These are phyloP conservation scores for Chionoecetes opilio DNA, from an alignment of 1,140 invertebrate genomes.

Conservation along the genomic window DNA sequence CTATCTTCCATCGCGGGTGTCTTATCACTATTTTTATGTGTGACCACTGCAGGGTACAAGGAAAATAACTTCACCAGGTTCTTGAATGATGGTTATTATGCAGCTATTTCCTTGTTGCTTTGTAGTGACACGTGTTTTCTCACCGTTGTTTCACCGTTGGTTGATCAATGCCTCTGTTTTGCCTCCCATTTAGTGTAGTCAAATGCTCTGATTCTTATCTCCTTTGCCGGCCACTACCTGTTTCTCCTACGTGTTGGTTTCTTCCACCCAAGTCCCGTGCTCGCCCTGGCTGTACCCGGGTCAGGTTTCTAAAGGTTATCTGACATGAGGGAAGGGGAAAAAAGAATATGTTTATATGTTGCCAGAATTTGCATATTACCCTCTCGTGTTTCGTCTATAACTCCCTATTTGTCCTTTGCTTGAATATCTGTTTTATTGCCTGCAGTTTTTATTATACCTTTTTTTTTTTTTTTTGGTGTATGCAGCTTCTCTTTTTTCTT, in stretches of 20 bases:
- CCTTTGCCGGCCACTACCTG: no score
- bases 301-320: constrained; percentile 7
- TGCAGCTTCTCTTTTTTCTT: not conserved
- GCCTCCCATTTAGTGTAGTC: no score
- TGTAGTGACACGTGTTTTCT: no score
- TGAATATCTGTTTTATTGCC: no score
- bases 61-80: not conserved
- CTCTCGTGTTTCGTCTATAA: not conserved
- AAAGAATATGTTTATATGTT: not conserved
- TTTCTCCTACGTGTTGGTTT: no score
- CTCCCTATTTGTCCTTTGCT: not conserved
- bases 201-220: no score
- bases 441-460: no score
- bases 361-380: not conserved
- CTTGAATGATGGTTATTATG: not conserved
- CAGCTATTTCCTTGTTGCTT: no score
- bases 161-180: no score
- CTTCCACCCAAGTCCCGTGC: not conserved
- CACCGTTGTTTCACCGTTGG: no score
- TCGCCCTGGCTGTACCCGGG: not conserved
- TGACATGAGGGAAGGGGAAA: not conserved
- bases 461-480: not conserved
- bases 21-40: not conserved
- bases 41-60: not conserved
- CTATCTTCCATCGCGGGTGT: not conserved